Percentiles rank a stretch among this genome's conserved stretches.
Evolutionary conservation across 2,797 vertebrate genomes (phyloP).

Genomic region (Agapornis canus): DNA sequence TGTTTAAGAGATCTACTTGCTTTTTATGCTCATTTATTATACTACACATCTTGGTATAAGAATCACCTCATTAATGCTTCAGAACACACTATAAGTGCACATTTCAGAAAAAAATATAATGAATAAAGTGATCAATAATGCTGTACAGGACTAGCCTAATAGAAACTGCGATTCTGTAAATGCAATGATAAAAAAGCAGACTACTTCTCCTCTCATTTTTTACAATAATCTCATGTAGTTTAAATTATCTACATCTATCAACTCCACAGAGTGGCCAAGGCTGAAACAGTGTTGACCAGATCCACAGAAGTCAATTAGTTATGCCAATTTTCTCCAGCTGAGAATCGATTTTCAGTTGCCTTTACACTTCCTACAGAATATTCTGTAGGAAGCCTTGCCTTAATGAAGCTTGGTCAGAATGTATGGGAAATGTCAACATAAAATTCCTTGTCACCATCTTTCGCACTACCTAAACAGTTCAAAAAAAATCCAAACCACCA

Average conservation of each 20-base stretch:
- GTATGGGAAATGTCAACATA: not conserved
- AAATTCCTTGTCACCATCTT: not conserved
- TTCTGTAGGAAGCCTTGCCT: constrained; percentile 21
- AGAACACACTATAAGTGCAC: not conserved
- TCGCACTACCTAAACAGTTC: not conserved
- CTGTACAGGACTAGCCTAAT: not conserved
- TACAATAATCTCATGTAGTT: not conserved
- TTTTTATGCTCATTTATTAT: not conserved
- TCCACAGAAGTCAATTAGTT: constrained; percentile 57
- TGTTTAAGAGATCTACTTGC: not conserved
- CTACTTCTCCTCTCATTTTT: constrained; percentile 1
- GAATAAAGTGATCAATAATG: not conserved
- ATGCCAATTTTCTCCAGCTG: constrained; percentile 59
- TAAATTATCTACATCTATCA: constrained; percentile 55
- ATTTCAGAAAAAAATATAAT: constrained; percentile 1
- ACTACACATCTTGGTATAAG: not conserved
- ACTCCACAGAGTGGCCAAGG: not conserved
- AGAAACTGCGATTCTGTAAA: not conserved
- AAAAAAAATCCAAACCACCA: not conserved
- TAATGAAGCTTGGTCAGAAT: not conserved
- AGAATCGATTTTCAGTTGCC: constrained; percentile 2
- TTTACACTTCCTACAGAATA: constrained; percentile 33
- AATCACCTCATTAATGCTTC: not conserved
- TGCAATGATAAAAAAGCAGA: not conserved
- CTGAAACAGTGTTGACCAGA: constrained; percentile 13